Percentiles rank a stretch among this genome's conserved stretches.
Conservation (phyloP, 1,140 invertebrate species). For the Drosophila tani region DNA sequence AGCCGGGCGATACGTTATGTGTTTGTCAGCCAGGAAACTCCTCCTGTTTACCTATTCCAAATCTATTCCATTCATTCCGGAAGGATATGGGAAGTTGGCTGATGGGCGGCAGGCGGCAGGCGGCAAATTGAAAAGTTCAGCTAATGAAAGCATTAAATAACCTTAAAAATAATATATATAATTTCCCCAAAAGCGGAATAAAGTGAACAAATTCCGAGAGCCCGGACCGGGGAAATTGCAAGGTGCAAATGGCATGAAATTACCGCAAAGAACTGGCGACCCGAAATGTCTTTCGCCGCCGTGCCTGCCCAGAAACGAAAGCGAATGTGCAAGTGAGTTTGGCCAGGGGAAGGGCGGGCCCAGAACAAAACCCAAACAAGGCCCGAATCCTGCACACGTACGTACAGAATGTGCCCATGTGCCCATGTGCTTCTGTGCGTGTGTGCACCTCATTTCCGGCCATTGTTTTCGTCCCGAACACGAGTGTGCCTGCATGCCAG, state of each 20-base stretch:
- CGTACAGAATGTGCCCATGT: conserved; percentile 14
- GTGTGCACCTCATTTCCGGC: conserved; percentile 76
- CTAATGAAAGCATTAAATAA: conserved; percentile 53
- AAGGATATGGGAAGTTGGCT: not conserved
- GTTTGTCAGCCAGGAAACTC: not conserved
- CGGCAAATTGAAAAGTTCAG: conserved; percentile 49
- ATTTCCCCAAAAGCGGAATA: conserved; percentile 19
- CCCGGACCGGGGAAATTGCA: conserved; percentile 47
- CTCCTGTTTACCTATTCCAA: not conserved
- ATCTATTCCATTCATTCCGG: conserved; percentile 5
- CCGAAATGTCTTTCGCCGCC: conserved; percentile 53
- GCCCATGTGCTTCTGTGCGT: conserved; percentile 47
- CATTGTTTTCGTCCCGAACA: conserved; percentile 69
- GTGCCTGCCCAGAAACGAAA: conserved; percentile 43
- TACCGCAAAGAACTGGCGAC: conserved; percentile 62
- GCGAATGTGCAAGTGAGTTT: conserved; percentile 33
- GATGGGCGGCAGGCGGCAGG: not conserved
- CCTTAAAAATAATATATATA: conserved; percentile 45
- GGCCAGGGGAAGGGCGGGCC: not conserved
- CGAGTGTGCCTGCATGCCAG: conserved; percentile 26
- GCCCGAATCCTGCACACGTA: conserved; percentile 33
- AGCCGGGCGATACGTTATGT: conserved; percentile 6
- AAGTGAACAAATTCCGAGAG: conserved; percentile 28
- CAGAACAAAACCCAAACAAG: conserved; percentile 48
- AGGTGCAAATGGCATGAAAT: conserved; percentile 81